Evolutionary conservation across 30 jellyfish, hydroid and myxozoan species (phyloP).

Genomic region (Phacellophora camtschatica): DNA sequence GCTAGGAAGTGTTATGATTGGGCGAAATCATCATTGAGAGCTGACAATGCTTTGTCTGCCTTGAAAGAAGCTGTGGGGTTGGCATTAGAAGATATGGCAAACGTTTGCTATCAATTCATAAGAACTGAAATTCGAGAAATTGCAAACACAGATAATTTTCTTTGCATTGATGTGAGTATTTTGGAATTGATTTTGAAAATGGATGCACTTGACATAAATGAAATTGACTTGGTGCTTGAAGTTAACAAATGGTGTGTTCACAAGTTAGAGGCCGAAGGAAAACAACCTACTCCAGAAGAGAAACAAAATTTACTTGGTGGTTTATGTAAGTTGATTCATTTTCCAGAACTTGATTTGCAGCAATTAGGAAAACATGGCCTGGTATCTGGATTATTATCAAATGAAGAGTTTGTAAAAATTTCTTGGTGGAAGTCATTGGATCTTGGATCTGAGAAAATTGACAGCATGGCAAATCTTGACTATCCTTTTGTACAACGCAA

Average conservation of each 20-base stretch:
- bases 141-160: neutral
- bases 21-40: neutral
- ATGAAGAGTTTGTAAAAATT: neutral
- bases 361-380: neutral
- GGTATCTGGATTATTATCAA: neutral
- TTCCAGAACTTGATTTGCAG: neutral
- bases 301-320: conserved; percentile 1
- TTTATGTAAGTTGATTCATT: neutral
- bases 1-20: neutral
- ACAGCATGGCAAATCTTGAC: neutral
- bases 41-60: neutral
- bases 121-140: neutral
- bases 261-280: neutral
- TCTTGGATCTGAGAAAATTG: neutral
- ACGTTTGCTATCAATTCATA: neutral
- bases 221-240: neutral
- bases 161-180: neutral
- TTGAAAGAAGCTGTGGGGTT: neutral
- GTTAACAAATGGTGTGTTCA: conserved; percentile 9
- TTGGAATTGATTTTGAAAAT: neutral
- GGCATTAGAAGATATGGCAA: neutral
- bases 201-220: neutral
- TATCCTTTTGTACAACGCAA: neutral
- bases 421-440: neutral
- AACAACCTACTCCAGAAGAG: neutral